A percentile compares a stretch with the other conserved stretches of the same genome.
phyloP scores from a whole-genome alignment of 2,888 invertebrate genomes.

The Rhyacophila evoluta region DNA sequence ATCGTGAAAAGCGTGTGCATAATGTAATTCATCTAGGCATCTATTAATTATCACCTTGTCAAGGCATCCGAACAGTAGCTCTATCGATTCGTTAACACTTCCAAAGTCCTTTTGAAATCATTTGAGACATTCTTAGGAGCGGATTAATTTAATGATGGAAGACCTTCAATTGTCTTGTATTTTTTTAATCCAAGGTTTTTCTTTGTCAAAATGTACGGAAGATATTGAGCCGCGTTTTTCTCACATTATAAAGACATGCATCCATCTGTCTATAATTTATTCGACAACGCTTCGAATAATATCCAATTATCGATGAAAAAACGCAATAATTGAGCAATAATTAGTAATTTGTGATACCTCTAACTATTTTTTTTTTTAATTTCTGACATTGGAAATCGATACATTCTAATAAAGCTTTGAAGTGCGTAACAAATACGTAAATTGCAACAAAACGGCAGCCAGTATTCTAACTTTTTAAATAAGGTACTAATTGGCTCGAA shows the following conservation, averaged over 20 bases:
- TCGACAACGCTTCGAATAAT: not conserved
- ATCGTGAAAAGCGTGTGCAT: not conserved
- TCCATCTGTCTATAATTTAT: not conserved
- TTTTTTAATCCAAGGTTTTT: not conserved
- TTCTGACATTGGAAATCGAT: no score
- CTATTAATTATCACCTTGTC: slow-evolving; percentile 7
- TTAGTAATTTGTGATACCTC: no score
- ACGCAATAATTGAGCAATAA: no score
- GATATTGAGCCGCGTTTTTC: not conserved
- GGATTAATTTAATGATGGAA: not conserved
- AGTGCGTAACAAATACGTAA: no score
- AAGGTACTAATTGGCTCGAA: not conserved
- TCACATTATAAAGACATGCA: not conserved
- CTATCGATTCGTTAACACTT: not conserved
- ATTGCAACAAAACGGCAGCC: no score
- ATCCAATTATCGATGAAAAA: no score
- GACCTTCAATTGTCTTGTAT: slow-evolving; percentile 7
- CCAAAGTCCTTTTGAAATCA: not conserved
- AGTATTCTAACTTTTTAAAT: not conserved
- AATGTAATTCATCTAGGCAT: not conserved
- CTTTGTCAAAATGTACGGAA: slow-evolving; percentile 15
- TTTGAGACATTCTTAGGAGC: not conserved
- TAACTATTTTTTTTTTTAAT: no score
- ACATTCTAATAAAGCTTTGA: no score
- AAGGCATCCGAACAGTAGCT: not conserved